Evolutionary conservation across 2,888 invertebrate species (phyloP), one percentile per base, ranked within the genome.

Genomic region (Pseudococcus viburni): DNA sequence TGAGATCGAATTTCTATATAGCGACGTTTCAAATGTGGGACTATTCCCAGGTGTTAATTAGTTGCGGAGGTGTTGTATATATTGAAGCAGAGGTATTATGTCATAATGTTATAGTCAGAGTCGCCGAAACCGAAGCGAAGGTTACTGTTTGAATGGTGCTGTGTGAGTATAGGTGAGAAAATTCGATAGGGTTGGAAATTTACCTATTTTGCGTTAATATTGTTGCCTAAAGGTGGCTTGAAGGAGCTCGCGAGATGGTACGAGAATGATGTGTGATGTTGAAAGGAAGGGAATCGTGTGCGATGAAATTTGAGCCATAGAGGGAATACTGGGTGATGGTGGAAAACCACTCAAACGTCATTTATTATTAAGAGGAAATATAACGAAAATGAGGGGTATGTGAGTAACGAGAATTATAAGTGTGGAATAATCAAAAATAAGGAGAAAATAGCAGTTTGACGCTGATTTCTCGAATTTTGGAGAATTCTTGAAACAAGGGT

Each of bases 11-110:
- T 73, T 73, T 33, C 68, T 68, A 68, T 42, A 42, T 7, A 42
- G 9, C 68, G 68, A 68, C 22, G 68, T 68, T 68, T 68, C 73
- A 6, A 73, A 73, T 73, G 73, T 73, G 73, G 73, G 73, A 73
- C 33, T 73, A 73, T 73, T 73, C 33, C 73, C 73, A 73, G 73
- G 73, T 73, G 73, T 73, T 73, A 73, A 73, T 73, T 73, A 73
- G 73, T 33, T 73, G 73, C 15, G 73, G 73, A 73, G 73, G 73
- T 73, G 73, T 73, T 39, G 33, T n/a, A n/a, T n/a, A 33, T 68
- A 4, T 3, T 33, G 17, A 33, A 33, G 12, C 7, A 33, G 33
- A 33, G 33, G 33, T 73, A 73, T 73, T 73, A 73, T 73, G 73
- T 73, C 33, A 73, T 33, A 73, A 73, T 33, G 17, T 17, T 17